Base-by-base conservation (phyloP, 2,797 vertebrate species). In the Geotria australis region DNA sequence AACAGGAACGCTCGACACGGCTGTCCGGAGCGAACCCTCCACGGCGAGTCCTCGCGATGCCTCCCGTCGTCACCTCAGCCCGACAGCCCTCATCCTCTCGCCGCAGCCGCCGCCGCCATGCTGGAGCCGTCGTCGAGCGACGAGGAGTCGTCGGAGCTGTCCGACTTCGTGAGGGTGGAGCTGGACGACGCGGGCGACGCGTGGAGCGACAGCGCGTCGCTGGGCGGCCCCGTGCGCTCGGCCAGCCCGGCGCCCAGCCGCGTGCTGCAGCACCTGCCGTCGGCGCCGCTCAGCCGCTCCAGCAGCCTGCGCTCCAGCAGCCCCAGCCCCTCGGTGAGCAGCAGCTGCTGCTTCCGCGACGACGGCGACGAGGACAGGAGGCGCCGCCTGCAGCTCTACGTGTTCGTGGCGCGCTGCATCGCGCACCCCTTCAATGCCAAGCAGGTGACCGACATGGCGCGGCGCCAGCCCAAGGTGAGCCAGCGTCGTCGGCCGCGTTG, bases 401-500 rank as follows among this genome's bases (percentile, higher is more conserved):
- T 81, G 48, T 83, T 91, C 68, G 75, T 93, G 12, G 73, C 83
- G 65, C 67, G 85, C 58, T 94, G 86, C 68, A 79, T 95, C 48
- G 79, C 85, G 2, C 76, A 89, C 69, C 85, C 86, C 10, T 93
- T 95, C 68, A 95, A 83, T 65, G 85, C 86, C 67, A 95, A 88
- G 69, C 85, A 95, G 71, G 84, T 85, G 64, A 95, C 86, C 1
- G 86, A 95, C 69, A 93, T 95, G 86, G 78, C 85, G 70, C 72
- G 86, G 13, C 67, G 85, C 63, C 85, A 93, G 73, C 86, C 91
- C 69, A 93, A 94, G 85, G 86, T 93, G 73, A 79, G 79, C 60
- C 24, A 6, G 56, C 8, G 8, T 55, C 8, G 14, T 24, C 60
- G 10, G 24, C 24, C 38, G 24, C 24, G 38, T n/a, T 38, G 24